Evolutionary conservation across 2,113 vertebrate species (phyloP), one percentile per base, ranked within the genome.

Genomic region (Cathartes aura): DNA sequence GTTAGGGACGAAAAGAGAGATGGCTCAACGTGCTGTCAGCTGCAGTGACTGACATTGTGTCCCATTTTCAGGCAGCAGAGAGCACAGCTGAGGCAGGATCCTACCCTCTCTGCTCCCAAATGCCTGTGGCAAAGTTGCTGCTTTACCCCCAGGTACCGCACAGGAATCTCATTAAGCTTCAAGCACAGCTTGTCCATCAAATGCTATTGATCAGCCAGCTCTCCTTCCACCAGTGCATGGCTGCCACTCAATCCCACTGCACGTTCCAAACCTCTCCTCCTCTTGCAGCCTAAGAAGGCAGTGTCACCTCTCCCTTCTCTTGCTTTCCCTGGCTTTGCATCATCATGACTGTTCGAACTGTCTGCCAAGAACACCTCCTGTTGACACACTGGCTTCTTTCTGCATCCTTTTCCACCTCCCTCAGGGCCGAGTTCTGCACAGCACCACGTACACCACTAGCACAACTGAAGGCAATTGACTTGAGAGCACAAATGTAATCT

Each of bases 141-240:
- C 56, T 91, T 87, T 78, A 87, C 36, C 59, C 72, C 47, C 11
- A 83, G 45, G 56, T 42, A 72, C 73, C 1, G 1, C 55, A 70
- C 20, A 79, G 40, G 32, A 84, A 42, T 71, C 50, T 64, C 10
- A 62, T 26, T 45, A 58, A 82, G 89, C 53, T 84, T 94, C 87
- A 91, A 84, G 81, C 56, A 53, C 50, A 83, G 50, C 71, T 50
- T 75, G 89, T 85, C 81, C 62, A 91, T 83, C 83, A 80, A 48
- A 42, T 20, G 17, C 40, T 64, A 85, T 53, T 72, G 87, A 93
- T 73, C 83, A 82, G 36, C 17, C 64, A 56, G 40, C 9, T 87
- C 56, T 58, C 64, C 34, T 43, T 83, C 30, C 68, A 73, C 12
- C 2, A 1, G 40, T 0, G 1, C 0, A 2, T 16, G 66, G 67